phyloP scores from a whole-genome alignment of 2,888 invertebrate species.

The Heliconius sara region DNA sequence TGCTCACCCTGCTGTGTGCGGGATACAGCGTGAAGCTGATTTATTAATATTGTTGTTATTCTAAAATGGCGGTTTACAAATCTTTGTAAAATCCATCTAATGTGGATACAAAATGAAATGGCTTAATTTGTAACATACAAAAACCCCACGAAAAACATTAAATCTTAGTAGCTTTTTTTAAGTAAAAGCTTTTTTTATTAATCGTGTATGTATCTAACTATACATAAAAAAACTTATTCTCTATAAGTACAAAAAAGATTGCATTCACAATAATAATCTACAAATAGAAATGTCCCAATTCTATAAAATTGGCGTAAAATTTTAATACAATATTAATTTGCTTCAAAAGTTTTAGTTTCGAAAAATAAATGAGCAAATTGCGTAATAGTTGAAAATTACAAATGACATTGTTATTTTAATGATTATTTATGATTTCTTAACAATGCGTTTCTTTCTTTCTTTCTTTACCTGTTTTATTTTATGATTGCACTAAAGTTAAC shows the following conservation, averaged over 20 bases:
- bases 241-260: background rate
- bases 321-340: background rate
- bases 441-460: background rate
- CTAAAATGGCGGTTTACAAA: too few species aligned
- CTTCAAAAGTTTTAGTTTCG: background rate
- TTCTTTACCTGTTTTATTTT: constrained; percentile 24
- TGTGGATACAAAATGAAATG: too few species aligned
- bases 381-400: background rate
- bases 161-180: too few species aligned
- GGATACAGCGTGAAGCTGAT: too few species aligned
- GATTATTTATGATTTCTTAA: background rate
- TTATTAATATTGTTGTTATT: too few species aligned
- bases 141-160: too few species aligned
- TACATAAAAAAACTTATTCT: too few species aligned
- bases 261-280: background rate
- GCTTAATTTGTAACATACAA: too few species aligned
- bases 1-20: too few species aligned
- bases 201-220: too few species aligned
- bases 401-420: constrained; percentile 1
- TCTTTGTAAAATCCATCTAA: too few species aligned
- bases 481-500: constrained; percentile 5
- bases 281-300: background rate
- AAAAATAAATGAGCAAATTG: background rate
- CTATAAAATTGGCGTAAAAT: background rate
- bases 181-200: too few species aligned